phyloP scores from a whole-genome alignment of 2,113 vertebrate species.

The Semnopithecus entellus region DNA sequence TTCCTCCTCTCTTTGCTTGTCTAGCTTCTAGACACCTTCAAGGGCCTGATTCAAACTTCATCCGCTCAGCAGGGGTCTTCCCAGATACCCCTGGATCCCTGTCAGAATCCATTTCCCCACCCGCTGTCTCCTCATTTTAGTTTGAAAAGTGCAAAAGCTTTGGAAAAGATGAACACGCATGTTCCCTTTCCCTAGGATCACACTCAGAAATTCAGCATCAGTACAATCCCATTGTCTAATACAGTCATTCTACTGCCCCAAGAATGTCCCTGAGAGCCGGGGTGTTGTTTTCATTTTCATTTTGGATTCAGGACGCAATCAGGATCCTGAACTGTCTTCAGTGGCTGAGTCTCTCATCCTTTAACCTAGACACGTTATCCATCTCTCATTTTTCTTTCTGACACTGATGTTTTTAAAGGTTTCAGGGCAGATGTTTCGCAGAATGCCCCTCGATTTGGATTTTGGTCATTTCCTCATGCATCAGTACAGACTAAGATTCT shows the following conservation, averaged over 20 bases:
- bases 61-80: no score
- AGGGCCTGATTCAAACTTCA: not conserved
- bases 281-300: not conserved
- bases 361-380: not conserved
- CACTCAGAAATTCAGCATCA: not conserved
- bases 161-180: not conserved
- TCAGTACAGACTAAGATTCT: not conserved
- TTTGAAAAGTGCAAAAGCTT: not conserved
- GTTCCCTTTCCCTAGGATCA: not conserved
- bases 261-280: fast-evolving
- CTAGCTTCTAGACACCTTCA: not conserved
- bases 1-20: not conserved
- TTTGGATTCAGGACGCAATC: not conserved
- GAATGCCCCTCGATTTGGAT: not conserved
- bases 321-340: not conserved
- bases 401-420: not conserved
- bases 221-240: fast-evolving
- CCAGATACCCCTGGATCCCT: not conserved
- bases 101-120: not conserved
- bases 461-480: not conserved
- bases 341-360: not conserved
- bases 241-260: not conserved
- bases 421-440: not conserved
- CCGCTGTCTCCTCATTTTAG: not conserved
- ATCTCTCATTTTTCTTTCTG: not conserved